These are phyloP conservation scores for Hyperopisus bebe DNA, from an alignment of 2,113 vertebrate species.

Conservation along the genomic window DNA sequence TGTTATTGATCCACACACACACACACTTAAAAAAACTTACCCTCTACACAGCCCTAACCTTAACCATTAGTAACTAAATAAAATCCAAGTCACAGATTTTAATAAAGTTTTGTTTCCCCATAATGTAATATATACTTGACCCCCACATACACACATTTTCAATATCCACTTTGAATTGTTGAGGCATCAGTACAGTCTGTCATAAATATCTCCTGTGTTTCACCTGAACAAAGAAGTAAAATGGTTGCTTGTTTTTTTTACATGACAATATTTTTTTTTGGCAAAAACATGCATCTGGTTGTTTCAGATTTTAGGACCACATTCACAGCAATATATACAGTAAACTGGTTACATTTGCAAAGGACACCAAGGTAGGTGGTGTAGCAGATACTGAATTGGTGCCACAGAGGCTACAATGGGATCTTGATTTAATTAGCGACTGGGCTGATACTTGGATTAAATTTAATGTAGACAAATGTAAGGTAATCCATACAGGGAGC, in stretches of 20 bases:
- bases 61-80: neutral
- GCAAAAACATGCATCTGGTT: neutral
- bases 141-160: neutral
- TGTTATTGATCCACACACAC: neutral
- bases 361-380: too few species aligned
- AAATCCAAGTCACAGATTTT: neutral
- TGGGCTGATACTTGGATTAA: too few species aligned
- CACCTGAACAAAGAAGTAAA: neutral
- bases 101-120: neutral
- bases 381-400: too few species aligned
- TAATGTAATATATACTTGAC: neutral
- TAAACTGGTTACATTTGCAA: too few species aligned
- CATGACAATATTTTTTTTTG: neutral
- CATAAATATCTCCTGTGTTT: neutral
- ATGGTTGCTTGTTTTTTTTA: neutral
- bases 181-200: neutral
- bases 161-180: neutral
- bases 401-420: too few species aligned
- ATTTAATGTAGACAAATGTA: too few species aligned
- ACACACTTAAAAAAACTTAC: neutral
- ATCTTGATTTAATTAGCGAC: too few species aligned
- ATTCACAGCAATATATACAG: too few species aligned
- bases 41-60: neutral
- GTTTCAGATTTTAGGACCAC: neutral
- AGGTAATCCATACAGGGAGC: too few species aligned